Percentiles rank a stretch among this genome's conserved stretches.
These are phyloP conservation scores for Toxonevra muliebris DNA, from an alignment of 2,888 invertebrate genomes.

Conservation along the genomic window DNA sequence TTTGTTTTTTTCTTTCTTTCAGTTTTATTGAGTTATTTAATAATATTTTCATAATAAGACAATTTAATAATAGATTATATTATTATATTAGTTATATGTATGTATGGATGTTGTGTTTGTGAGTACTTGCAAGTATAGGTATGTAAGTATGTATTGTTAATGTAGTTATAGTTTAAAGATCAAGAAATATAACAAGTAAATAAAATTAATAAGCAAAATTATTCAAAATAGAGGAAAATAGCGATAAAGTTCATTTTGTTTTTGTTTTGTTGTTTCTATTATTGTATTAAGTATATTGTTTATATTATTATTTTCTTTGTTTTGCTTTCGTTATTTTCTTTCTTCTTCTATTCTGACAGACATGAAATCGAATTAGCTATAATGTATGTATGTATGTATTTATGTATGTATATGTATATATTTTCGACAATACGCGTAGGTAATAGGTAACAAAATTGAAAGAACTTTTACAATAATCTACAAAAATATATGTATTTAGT, in stretches of 20 bases:
- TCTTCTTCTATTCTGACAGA: constrained; percentile 10
- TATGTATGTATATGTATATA: constrained; percentile 23
- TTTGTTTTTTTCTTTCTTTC: no score
- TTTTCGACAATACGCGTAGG: constrained; percentile 15
- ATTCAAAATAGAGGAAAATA: background rate
- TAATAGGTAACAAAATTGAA: no score
- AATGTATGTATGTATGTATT: constrained; percentile 33
- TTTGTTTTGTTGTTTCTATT: constrained; percentile 22
- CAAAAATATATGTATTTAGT: constrained; percentile 7
- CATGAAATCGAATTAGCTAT: constrained; percentile 7
- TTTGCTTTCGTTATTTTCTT: no score
- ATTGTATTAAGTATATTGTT: constrained; percentile 31
- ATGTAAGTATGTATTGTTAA: no score
- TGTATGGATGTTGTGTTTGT: constrained; percentile 22
- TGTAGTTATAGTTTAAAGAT: background rate
- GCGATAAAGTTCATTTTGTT: constrained; percentile 17
- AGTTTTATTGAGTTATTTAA: no score
- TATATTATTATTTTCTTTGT: no score
- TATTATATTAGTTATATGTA: constrained; percentile 9
- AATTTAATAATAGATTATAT: background rate
- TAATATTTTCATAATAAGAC: no score
- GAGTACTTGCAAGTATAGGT: no score
- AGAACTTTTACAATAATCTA: no score
- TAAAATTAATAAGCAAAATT: background rate
- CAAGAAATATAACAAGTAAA: constrained; percentile 12